Evolutionary conservation across 2,113 vertebrate genomes (phyloP).

Genomic region (Aptenodytes patagonicus): DNA sequence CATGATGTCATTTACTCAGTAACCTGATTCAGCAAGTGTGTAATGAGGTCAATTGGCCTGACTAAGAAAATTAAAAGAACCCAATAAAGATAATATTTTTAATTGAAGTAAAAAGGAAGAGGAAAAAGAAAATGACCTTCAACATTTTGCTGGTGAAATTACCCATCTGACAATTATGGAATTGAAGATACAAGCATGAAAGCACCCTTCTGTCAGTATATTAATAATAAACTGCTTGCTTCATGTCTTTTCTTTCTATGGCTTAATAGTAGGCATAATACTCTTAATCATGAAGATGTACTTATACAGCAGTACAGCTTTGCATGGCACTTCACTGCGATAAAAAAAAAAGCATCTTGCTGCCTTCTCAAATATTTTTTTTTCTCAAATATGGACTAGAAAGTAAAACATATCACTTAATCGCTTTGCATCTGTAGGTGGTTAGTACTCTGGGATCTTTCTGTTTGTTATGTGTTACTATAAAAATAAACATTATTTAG

Average conservation of each 20-base stretch:
- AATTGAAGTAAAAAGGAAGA: background rate
- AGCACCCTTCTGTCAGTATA: background rate
- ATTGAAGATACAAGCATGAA: background rate
- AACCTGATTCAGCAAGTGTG: slow-evolving; percentile 2
- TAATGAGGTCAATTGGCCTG: background rate
- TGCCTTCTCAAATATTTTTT: background rate
- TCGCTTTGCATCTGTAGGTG: background rate
- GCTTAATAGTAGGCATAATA: background rate
- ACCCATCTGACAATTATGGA: background rate
- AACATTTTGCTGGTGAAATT: background rate
- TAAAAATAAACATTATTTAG: background rate
- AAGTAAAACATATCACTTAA: background rate
- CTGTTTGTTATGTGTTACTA: background rate
- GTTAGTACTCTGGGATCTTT: background rate
- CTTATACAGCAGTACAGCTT: background rate
- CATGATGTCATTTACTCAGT: slow-evolving; percentile 18
- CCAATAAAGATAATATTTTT: background rate
- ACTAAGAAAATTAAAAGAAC: background rate
- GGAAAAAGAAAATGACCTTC: background rate
- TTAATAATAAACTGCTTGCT: background rate
- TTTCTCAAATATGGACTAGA: background rate
- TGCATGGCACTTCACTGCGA: background rate
- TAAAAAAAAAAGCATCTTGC: background rate
- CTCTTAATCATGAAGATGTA: background rate
- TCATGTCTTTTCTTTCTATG: background rate